phyloP scores from a whole-genome alignment of 2,797 vertebrate species.

The Neoniphon sammara region DNA sequence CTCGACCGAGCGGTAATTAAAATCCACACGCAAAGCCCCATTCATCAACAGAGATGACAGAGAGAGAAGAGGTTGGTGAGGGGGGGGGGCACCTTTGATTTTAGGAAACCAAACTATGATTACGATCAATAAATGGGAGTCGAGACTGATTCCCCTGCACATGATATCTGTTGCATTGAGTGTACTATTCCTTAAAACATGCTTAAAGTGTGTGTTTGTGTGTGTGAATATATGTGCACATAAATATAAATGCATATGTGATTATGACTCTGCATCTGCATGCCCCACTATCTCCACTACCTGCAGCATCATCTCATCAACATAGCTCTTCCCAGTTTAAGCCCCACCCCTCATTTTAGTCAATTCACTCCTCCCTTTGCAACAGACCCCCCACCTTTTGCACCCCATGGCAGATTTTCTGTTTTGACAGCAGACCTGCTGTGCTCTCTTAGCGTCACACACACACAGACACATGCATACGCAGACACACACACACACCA shows the following conservation, averaged over 20 bases:
- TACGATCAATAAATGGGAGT: too few relatives aligned
- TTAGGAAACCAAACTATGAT: constrained; percentile 62
- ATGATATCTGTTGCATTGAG: constrained; percentile 40
- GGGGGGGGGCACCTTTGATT: constrained; percentile 66
- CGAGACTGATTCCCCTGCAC: constrained; percentile 49
- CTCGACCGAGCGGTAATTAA: constrained; percentile 82
- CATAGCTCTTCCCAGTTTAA: constrained; percentile 42
- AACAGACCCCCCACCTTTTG: constrained; percentile 61
- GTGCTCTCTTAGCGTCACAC: constrained; percentile 56
- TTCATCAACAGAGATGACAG: constrained; percentile 79
- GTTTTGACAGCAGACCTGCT: constrained; percentile 77
- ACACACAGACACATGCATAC: constrained; percentile 37
- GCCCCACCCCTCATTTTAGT: constrained; percentile 54
- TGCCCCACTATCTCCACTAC: constrained; percentile 36
- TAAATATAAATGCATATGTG: background rate
- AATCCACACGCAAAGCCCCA: constrained; percentile 82
- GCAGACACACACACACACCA: constrained; percentile 44
- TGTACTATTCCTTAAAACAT: constrained; percentile 1
- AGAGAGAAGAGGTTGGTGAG: constrained; percentile 47
- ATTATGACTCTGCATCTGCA: constrained; percentile 21
- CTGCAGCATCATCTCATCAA: constrained; percentile 57
- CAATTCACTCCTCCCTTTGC: constrained; percentile 48
- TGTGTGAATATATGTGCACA: background rate
- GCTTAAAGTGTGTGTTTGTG: background rate
- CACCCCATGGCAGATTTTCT: constrained; percentile 70